These are phyloP conservation scores for Cuniculus paca DNA, from an alignment of 2,797 vertebrate species.

Conservation along the genomic window DNA sequence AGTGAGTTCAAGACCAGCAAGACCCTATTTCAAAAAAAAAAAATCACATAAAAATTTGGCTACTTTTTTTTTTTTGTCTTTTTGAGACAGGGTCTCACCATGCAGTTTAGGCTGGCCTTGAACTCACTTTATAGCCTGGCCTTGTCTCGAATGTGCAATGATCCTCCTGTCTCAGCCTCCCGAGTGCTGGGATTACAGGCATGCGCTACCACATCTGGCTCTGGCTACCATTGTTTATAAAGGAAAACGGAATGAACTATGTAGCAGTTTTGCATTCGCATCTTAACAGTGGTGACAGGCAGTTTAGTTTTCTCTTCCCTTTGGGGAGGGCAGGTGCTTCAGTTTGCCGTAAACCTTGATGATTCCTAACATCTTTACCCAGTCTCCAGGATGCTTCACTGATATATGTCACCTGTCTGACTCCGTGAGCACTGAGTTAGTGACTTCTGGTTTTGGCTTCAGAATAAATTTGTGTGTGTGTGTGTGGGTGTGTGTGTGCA, in stretches of 20 bases:
- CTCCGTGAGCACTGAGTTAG: not conserved
- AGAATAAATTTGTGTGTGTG: not conserved
- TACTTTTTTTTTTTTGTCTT: not conserved
- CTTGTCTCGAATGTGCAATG: too few species aligned
- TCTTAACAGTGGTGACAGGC: not conserved
- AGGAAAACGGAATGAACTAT: not conserved
- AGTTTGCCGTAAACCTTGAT: not conserved
- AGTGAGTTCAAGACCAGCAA: not conserved
- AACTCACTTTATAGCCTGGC: too few species aligned
- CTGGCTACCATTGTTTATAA: not conserved
- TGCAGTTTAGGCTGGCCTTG: too few species aligned
- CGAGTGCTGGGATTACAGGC: too few species aligned
- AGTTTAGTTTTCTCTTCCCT: not conserved
- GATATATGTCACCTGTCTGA: not conserved
- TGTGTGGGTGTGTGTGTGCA: not conserved
- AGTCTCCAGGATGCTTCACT: not conserved
- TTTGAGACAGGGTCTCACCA: too few species aligned
- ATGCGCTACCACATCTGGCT: too few species aligned
- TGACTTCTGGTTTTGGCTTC: not conserved
- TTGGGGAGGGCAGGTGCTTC: not conserved
- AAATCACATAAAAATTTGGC: not conserved
- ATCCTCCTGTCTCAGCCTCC: too few species aligned
- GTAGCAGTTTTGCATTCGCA: not conserved
- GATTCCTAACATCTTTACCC: not conserved
- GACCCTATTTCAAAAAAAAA: not conserved